These are phyloP conservation scores for Epicauta chinensis DNA, from an alignment of 1,140 invertebrate genomes.

Conservation along the genomic window DNA sequence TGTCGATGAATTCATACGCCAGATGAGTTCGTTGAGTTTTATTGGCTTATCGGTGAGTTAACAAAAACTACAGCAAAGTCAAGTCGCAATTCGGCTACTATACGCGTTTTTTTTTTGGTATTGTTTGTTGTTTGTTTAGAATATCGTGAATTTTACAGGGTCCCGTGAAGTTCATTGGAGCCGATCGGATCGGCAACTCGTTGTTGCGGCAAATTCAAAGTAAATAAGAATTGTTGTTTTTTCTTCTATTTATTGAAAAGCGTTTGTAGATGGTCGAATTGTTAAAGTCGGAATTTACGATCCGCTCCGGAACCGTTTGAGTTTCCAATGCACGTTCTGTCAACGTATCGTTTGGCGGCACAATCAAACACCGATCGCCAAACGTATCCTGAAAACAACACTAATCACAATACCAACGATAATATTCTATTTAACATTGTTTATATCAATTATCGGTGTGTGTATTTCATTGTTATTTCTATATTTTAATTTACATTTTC, in stretches of 20 bases:
- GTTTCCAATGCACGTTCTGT: conserved; percentile 68
- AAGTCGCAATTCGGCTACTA: too few relatives aligned
- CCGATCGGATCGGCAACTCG: conserved; percentile 76
- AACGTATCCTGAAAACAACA: conserved; percentile 60
- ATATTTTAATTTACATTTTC: conserved; percentile 80
- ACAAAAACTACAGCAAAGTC: neutral
- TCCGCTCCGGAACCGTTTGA: conserved; percentile 55
- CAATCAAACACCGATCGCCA: conserved; percentile 70
- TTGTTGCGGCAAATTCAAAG: conserved; percentile 82
- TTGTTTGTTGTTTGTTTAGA: neutral
- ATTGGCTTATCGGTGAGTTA: conserved; percentile 73
- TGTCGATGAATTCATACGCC: conserved; percentile 58
- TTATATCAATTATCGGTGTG: conserved; percentile 70
- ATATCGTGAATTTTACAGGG: conserved; percentile 53
- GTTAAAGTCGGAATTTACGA: conserved; percentile 70
- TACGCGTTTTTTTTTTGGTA: too few relatives aligned
- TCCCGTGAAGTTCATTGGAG: conserved; percentile 77
- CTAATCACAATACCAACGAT: conserved; percentile 68
- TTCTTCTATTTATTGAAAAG: neutral
- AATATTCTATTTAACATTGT: conserved; percentile 63
- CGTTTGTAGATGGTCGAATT: conserved; percentile 55
- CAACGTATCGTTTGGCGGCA: conserved; percentile 63
- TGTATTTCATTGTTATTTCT: conserved; percentile 70
- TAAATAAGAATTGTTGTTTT: conserved; percentile 30
- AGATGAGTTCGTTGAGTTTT: conserved; percentile 68